Conservation (phyloP, 2,797 vertebrate genomes). For the Chaunax sp. region DNA sequence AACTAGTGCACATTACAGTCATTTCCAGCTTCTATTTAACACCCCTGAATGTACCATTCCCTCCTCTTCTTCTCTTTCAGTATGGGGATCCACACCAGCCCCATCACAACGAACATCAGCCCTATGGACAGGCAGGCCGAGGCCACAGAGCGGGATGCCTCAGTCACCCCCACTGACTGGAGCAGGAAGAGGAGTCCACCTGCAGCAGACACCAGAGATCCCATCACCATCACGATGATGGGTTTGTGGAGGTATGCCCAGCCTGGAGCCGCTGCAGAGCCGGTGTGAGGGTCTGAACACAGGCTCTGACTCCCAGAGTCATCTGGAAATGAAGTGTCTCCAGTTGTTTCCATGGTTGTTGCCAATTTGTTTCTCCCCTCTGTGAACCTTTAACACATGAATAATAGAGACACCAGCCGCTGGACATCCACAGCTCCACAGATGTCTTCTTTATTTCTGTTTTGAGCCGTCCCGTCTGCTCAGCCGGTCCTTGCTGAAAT, state of each 20-base stretch:
- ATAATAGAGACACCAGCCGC: constrained; percentile 12
- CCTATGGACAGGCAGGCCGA: constrained; percentile 73
- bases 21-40: background rate
- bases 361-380: too few species aligned
- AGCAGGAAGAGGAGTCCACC: constrained; percentile 66
- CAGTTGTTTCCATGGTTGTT: constrained; percentile 45
- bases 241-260: constrained; percentile 78
- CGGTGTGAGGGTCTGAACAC: constrained; percentile 21
- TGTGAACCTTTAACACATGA: constrained; percentile 14
- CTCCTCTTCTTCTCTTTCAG: constrained; percentile 73
- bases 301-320: constrained; percentile 33
- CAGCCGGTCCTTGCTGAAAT: background rate
- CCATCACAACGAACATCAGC: constrained; percentile 77
- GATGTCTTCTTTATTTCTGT: background rate
- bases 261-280: constrained; percentile 16
- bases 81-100: constrained; percentile 75
- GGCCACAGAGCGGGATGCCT: constrained; percentile 53
- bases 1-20: background rate
- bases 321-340: constrained; percentile 36
- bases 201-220: constrained; percentile 60
- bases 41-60: constrained; percentile 23
- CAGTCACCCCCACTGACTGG: constrained; percentile 26
- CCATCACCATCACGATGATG: constrained; percentile 68
- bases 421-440: background rate
- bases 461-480: background rate